Evolutionary conservation across 2,113 vertebrate species (phyloP).

Genomic region (Petaurus breviceps): DNA sequence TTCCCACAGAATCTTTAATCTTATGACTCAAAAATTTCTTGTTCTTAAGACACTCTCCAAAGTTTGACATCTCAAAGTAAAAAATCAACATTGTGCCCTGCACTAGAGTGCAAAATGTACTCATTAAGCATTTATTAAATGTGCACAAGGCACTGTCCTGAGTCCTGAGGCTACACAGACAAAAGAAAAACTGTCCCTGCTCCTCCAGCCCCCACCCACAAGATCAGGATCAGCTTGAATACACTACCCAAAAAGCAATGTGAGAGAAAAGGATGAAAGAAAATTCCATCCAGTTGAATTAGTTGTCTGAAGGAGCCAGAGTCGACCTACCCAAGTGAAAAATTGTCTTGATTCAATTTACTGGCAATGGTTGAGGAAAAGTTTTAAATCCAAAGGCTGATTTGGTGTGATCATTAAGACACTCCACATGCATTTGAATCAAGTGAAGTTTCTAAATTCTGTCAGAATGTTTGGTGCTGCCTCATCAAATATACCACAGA

Average conservation of each 20-base stretch:
- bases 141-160: background rate
- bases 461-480: background rate
- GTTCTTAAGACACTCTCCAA: background rate
- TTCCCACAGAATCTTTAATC: background rate
- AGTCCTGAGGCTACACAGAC: background rate
- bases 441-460: constrained; percentile 45
- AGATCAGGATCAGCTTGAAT: background rate
- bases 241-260: background rate
- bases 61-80: constrained; percentile 15
- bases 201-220: background rate
- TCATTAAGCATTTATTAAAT: background rate
- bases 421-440: constrained; percentile 51
- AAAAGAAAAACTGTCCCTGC: background rate
- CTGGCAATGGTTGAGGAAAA: background rate
- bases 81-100: background rate
- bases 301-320: constrained; percentile 34
- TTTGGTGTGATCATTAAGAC: constrained; percentile 47
- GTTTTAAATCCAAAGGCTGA: constrained; percentile 4
- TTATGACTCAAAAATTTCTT: background rate
- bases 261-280: background rate
- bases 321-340: constrained; percentile 15
- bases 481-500: constrained; percentile 41
- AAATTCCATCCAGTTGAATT: background rate
- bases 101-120: background rate
- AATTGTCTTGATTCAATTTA: constrained; percentile 42